Evolutionary conservation across 2,888 invertebrate genomes (phyloP).

Genomic region (Scaptomyza polygonia): DNA sequence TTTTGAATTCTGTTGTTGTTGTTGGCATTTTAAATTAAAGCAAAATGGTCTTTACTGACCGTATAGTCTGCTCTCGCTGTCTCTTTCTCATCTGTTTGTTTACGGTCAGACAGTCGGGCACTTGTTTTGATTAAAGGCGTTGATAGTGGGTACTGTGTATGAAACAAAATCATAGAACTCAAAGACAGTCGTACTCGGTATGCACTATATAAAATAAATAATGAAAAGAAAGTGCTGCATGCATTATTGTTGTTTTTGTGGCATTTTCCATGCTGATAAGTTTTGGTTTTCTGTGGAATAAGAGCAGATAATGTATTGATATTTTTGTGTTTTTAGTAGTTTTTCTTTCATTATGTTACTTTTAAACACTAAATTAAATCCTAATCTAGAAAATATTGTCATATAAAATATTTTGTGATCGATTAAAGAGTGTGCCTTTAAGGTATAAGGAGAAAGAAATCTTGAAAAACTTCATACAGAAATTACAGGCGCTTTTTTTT

Average conservation of each 20-base stretch:
- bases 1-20: constrained; percentile 6
- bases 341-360: neutral
- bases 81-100: constrained; percentile 31
- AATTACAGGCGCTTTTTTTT: constrained; percentile 54
- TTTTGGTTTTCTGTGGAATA: neutral
- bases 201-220: constrained; percentile 31
- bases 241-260: neutral
- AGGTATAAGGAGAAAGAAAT: neutral
- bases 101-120: constrained; percentile 64
- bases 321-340: neutral
- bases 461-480: constrained; percentile 14
- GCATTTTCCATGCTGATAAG: constrained; percentile 40
- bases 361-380: neutral
- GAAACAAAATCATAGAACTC: neutral
- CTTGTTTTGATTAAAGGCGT: constrained; percentile 61
- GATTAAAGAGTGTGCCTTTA: neutral
- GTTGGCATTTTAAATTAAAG: constrained; percentile 66
- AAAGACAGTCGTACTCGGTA: constrained; percentile 9
- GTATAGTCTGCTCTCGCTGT: constrained; percentile 1
- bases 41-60: constrained; percentile 38
- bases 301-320: neutral
- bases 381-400: neutral
- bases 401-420: neutral
- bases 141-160: constrained; percentile 36
- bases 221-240: neutral